Evolutionary conservation across 2,113 vertebrate species (phyloP).

Genomic region (Leptobrachium ailaonicum): DNA sequence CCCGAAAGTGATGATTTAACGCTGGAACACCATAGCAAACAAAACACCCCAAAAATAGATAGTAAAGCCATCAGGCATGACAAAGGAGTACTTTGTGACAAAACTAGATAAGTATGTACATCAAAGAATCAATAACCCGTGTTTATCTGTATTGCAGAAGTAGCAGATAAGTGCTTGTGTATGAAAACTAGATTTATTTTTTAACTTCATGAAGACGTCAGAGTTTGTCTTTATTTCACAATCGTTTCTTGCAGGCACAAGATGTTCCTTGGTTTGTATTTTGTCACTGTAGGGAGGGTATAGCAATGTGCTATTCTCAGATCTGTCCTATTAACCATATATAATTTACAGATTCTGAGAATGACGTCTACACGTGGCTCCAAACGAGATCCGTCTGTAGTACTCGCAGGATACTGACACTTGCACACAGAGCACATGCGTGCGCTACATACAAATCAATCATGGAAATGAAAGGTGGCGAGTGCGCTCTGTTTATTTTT

Average conservation of each 20-base stretch:
- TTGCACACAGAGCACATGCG: neutral
- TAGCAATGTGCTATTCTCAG: slow-evolving; percentile 42
- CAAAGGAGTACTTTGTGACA: too few species aligned
- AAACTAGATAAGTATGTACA: too few species aligned
- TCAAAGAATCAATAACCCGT: too few species aligned
- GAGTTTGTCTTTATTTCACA: slow-evolving; percentile 19
- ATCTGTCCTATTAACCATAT: slow-evolving; percentile 31
- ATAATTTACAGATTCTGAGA: slow-evolving; percentile 43
- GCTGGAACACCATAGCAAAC: too few species aligned
- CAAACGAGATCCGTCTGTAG: slow-evolving; percentile 24
- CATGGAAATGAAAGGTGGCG: slow-evolving; percentile 12
- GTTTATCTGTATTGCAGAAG: too few species aligned
- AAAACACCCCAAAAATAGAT: too few species aligned
- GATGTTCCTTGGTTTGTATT: slow-evolving; percentile 31
- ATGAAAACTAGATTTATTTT: neutral
- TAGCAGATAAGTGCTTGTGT: neutral
- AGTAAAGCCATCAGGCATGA: too few species aligned
- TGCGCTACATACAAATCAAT: slow-evolving; percentile 13
- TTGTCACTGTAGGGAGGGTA: slow-evolving; percentile 31
- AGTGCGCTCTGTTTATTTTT: neutral
- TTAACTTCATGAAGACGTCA: neutral
- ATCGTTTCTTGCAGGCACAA: slow-evolving; percentile 26
- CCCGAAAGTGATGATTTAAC: too few species aligned
- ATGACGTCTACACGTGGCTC: slow-evolving; percentile 27
- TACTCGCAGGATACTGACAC: slow-evolving; percentile 29